Base-by-base conservation (phyloP, 53 echinoderm and acorn worm species). In the Holothuria scabra region DNA sequence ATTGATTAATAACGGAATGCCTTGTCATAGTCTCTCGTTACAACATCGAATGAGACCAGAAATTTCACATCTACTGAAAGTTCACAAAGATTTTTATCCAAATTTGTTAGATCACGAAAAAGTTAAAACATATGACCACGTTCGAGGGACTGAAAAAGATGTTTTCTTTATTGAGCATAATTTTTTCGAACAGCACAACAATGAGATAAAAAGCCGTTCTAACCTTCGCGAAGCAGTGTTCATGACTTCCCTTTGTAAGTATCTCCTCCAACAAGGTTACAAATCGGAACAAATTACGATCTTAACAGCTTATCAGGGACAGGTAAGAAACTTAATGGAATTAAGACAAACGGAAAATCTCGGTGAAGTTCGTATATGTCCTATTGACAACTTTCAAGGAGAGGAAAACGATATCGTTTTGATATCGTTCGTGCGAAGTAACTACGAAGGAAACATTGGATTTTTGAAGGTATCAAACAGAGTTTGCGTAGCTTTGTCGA, bases 31-130 rank as follows among this genome's bases (percentile, higher is more conserved):
- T 48, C 89, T 97, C 2, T 74, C 85, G 16, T 65, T 83, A 13
- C 97, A 96, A 72, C 97, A 94, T 63, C 88, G 97, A 4, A 97
- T 97, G 97, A 60, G 97, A 60, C 97, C 97, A 2, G 94, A 97
- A 55, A 97, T 97, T 46, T 88, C 97, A 19, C n/a, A 52, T 1
- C 26, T 96, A 37, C 85, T 91, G 59, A 85, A 58, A 29, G 64
- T 87, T 52, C 88, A 97, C 49, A 76, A 85, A 52, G 89, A 90
- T 63, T 92, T 97, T 67, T 97, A 97, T 78, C 71, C 70, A 14
- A 79, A 84, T 18, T 85, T 97, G 6, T 63, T 80, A 8, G 93
- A 97, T 59, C 86, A 97, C 35, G 85, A 88, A 18, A 81, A 88
- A 20, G 97, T 97, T 4, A 80, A 76, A 46, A 21, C 61, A 2